phyloP scores from a whole-genome alignment of 2,888 invertebrate genomes.

The Boloria euphrosyne region DNA sequence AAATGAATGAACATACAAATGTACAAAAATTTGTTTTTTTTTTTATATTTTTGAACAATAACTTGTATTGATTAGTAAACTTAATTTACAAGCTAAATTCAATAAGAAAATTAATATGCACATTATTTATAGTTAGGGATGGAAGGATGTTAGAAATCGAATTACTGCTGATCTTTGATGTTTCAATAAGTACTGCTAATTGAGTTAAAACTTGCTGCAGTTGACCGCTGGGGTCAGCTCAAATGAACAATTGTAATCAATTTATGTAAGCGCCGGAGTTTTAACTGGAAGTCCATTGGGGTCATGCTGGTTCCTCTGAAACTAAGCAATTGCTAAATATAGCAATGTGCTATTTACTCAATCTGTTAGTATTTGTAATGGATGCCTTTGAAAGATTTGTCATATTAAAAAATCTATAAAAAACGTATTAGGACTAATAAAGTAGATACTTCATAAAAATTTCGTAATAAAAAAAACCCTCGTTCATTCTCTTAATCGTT shows the following conservation, averaged over 20 bases:
- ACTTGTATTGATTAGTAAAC: too few species aligned
- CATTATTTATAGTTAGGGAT: not conserved
- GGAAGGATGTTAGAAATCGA: slow-evolving; percentile 18
- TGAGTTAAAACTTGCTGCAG: slow-evolving; percentile 38
- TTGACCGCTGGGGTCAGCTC: slow-evolving; percentile 38
- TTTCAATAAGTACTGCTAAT: slow-evolving; percentile 37
- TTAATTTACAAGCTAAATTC: not conserved
- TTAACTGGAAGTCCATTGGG: slow-evolving; percentile 26
- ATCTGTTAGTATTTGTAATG: too few species aligned
- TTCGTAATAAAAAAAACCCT: too few species aligned
- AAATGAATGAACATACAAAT: too few species aligned
- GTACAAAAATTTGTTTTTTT: too few species aligned
- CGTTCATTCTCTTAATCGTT: too few species aligned
- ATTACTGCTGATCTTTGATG: slow-evolving; percentile 30
- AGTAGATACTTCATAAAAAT: too few species aligned
- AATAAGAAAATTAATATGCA: not conserved
- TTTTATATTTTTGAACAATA: too few species aligned
- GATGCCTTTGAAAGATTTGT: too few species aligned
- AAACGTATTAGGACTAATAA: too few species aligned
- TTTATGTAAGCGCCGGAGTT: slow-evolving; percentile 33
- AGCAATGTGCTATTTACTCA: not conserved
- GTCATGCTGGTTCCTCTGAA: slow-evolving; percentile 16
- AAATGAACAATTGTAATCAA: slow-evolving; percentile 40
- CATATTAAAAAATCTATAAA: too few species aligned
- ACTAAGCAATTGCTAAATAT: slow-evolving; percentile 16